Conservation (phyloP, 2,797 vertebrate species). For the Adrianichthys oophorus region DNA sequence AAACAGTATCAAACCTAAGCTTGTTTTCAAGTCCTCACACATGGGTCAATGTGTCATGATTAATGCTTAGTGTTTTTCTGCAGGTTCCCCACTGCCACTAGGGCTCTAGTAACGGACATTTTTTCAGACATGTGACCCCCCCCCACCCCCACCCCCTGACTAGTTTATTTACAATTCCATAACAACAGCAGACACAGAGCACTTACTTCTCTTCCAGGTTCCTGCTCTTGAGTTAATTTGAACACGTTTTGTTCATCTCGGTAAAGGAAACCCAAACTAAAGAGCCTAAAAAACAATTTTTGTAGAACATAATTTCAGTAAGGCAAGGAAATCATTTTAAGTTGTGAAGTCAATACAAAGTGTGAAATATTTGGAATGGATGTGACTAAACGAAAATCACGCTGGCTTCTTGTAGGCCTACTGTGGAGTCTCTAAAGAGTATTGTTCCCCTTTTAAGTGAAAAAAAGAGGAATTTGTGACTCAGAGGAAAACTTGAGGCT, state of each 20-base stretch:
- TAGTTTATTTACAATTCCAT: slow-evolving; percentile 60
- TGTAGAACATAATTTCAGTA: not conserved
- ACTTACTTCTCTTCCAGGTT: not conserved
- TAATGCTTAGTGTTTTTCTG: too few relatives aligned
- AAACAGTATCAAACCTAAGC: not conserved
- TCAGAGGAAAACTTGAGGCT: slow-evolving; percentile 8
- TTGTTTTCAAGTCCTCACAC: too few relatives aligned
- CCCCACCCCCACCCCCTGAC: slow-evolving; percentile 50
- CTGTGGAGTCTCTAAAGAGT: too few relatives aligned
- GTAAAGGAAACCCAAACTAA: too few relatives aligned
- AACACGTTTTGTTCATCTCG: too few relatives aligned
- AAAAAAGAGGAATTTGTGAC: slow-evolving; percentile 48
- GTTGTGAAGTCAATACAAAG: not conserved
- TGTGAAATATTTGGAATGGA: not conserved
- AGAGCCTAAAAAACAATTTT: not conserved
- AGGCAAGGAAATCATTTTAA: too few relatives aligned
- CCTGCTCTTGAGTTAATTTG: slow-evolving; percentile 1
- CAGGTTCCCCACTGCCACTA: too few relatives aligned
- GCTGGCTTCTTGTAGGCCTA: not conserved
- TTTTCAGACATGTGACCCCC: slow-evolving; percentile 70
- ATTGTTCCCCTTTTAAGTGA: slow-evolving; percentile 35
- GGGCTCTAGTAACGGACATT: slow-evolving; percentile 1
- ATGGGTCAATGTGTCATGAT: too few relatives aligned
- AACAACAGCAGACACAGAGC: slow-evolving; percentile 15
- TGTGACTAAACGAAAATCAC: not conserved